phyloP scores from a whole-genome alignment of 1,140 invertebrate species.

The Cherax destructor region DNA sequence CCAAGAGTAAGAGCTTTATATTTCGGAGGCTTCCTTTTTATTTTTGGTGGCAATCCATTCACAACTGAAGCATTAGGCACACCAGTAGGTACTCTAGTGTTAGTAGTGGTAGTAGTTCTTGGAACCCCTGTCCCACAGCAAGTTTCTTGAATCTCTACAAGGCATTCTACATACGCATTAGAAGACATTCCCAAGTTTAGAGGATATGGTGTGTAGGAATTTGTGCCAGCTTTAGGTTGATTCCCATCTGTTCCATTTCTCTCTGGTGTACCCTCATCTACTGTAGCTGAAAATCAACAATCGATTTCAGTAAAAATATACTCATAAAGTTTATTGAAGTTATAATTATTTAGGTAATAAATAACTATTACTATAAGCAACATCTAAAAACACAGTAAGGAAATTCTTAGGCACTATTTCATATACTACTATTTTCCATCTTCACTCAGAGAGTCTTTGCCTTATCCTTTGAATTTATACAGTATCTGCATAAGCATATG shows the following conservation, averaged over 20 bases:
- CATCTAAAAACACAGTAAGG: too few species aligned
- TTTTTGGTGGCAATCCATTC: constrained; percentile 14
- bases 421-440: too few species aligned
- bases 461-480: too few species aligned
- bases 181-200: not conserved
- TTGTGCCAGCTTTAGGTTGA: not conserved
- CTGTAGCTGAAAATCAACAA: not conserved
- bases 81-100: not conserved
- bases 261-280: not conserved
- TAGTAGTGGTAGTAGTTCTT: not conserved
- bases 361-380: too few species aligned
- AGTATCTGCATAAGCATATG: too few species aligned
- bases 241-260: not conserved
- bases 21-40: constrained; percentile 39
- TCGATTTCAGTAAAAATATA: not conserved
- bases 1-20: constrained; percentile 49
- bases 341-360: too few species aligned
- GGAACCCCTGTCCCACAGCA: constrained; percentile 4
- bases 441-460: too few species aligned
- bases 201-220: not conserved
- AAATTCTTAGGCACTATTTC: too few species aligned
- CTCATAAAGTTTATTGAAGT: not conserved
- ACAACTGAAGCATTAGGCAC: not conserved
- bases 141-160: constrained; percentile 54
- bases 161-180: constrained; percentile 40